Evolutionary conservation across 2,113 vertebrate species (phyloP).

Genomic region (Corythaeola cristata): DNA sequence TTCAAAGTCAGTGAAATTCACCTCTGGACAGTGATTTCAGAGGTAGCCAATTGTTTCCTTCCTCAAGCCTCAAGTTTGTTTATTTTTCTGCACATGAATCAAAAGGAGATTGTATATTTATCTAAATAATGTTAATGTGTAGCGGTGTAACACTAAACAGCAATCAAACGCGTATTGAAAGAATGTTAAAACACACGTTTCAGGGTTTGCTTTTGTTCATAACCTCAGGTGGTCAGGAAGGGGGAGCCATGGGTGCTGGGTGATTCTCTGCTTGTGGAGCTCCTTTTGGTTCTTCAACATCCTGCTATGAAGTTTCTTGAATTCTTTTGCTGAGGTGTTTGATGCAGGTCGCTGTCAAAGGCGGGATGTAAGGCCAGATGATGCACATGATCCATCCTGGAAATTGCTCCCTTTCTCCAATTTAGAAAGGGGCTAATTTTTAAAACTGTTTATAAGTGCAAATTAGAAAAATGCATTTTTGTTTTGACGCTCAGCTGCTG

Average conservation of each 20-base stretch:
- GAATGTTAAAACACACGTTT: not conserved
- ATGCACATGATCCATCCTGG: not conserved
- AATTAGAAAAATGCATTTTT: not conserved
- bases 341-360: not conserved
- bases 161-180: not conserved
- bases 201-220: not conserved
- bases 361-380: not conserved
- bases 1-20: not conserved
- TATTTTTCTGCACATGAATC: not conserved
- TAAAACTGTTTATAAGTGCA: not conserved
- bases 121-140: not conserved
- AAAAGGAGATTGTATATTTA: not conserved
- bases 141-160: not conserved
- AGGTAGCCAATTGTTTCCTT: not conserved
- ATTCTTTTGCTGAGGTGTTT: not conserved
- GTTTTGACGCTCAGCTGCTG: not conserved
- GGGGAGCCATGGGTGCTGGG: not conserved
- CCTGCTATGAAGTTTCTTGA: not conserved
- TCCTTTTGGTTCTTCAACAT: not conserved
- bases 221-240: not conserved
- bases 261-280: not conserved
- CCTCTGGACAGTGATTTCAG: not conserved
- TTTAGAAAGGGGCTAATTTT: not conserved
- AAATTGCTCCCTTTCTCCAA: not conserved
- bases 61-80: not conserved